Evolutionary conservation across 2,888 invertebrate genomes (phyloP).

Genomic region (Pyrrhosoma nymphula): DNA sequence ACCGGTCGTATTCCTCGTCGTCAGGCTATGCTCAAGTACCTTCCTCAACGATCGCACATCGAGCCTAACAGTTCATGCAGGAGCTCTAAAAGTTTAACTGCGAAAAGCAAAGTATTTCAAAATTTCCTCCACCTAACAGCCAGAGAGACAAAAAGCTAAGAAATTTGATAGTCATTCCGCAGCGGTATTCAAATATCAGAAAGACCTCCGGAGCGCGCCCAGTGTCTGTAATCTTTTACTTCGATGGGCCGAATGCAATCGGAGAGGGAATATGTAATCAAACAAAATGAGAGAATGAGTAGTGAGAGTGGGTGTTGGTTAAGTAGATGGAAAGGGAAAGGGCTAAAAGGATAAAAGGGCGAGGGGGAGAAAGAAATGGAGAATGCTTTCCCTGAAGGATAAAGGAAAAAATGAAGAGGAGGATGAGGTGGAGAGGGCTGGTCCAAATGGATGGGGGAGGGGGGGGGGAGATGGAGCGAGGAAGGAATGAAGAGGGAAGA

Average conservation of each 20-base stretch:
- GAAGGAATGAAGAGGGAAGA: not conserved
- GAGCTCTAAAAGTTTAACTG: not conserved
- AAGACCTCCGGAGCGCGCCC: not conserved
- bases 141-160: not conserved
- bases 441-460: not conserved
- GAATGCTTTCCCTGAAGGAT: not conserved
- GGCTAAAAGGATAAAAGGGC: not conserved
- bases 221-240: not conserved
- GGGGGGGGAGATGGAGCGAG: not conserved
- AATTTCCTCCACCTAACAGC: not conserved
- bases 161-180: not conserved
- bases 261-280: constrained; percentile 22
- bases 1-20: not conserved
- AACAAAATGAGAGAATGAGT: not conserved
- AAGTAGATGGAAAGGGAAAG: not conserved
- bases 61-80: not conserved
- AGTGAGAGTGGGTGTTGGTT: not conserved
- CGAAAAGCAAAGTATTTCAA: not conserved
- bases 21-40: not conserved
- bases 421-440: not conserved
- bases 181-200: not conserved
- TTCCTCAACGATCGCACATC: not conserved
- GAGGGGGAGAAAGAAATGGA: not conserved
- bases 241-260: not conserved
- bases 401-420: not conserved